Percentiles rank a stretch among this genome's conserved stretches.
These are phyloP conservation scores for Spilogale gracilis DNA, from an alignment of 2,113 vertebrate species.

Conservation along the genomic window DNA sequence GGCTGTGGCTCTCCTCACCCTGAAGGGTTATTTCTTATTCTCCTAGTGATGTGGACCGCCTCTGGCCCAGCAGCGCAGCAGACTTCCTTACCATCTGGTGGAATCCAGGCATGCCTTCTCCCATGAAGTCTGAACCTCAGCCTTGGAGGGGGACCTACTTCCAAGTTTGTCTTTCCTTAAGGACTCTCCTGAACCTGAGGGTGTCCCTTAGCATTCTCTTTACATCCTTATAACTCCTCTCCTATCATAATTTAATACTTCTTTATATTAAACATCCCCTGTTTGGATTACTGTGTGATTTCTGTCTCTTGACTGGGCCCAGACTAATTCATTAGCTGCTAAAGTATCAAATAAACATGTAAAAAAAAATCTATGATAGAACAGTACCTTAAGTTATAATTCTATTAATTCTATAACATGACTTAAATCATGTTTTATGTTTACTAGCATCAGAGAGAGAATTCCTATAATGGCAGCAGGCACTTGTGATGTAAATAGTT, in stretches of 20 bases:
- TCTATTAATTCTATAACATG: not conserved
- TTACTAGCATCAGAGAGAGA: constrained; percentile 7
- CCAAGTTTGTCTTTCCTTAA: not conserved
- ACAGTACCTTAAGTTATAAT: not conserved
- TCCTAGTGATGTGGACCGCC: not conserved
- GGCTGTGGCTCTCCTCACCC: accelerated
- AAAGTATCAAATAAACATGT: not conserved
- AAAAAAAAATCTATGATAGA: not conserved
- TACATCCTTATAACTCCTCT: not conserved
- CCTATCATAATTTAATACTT: not conserved
- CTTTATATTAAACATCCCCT: not conserved
- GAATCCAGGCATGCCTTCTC: not conserved
- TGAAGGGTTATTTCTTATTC: not conserved
- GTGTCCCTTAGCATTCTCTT: not conserved
- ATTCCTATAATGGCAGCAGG: not conserved
- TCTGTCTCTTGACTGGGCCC: constrained; percentile 1
- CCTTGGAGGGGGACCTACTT: not conserved
- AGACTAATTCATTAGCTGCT: not conserved
- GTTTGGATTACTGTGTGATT: not conserved
- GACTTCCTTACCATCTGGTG: not conserved
- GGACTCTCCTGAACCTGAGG: not conserved
- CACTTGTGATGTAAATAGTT: not conserved
- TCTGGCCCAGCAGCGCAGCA: not conserved
- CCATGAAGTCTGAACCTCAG: not conserved
- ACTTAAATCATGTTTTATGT: not conserved